phyloP scores from a whole-genome alignment of 2,797 vertebrate genomes.

The Silurus lanzhouensis region DNA sequence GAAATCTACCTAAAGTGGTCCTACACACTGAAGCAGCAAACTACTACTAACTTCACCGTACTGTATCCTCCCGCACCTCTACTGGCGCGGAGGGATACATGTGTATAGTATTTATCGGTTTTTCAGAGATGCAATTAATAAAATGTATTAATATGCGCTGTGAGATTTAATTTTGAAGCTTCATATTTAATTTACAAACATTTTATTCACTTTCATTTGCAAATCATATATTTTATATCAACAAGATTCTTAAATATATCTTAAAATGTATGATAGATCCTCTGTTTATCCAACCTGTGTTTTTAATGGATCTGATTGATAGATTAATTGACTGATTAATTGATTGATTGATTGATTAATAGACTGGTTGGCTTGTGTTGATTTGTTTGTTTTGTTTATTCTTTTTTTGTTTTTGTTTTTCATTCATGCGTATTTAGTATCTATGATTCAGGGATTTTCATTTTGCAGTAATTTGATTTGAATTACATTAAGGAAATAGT shows the following conservation, averaged over 20 bases:
- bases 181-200: background rate
- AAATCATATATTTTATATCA: background rate
- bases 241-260: background rate
- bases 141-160: background rate
- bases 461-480: background rate
- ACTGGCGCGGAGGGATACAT: background rate
- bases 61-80: background rate
- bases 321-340: too few species aligned
- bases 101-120: background rate
- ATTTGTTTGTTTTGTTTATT: background rate
- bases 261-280: background rate
- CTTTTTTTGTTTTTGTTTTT: background rate
- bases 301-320: background rate
- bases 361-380: too few species aligned
- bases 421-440: background rate
- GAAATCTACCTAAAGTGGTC: background rate
- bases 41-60: background rate
- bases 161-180: background rate
- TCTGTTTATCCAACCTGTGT: background rate
- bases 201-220: too few species aligned
- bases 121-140: conserved; percentile 23
- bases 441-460: background rate
- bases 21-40: background rate
- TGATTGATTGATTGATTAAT: too few species aligned
- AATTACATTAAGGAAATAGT: background rate